Conservation (phyloP, 2,113 vertebrate genomes). For the Odontophorus gujanensis region DNA sequence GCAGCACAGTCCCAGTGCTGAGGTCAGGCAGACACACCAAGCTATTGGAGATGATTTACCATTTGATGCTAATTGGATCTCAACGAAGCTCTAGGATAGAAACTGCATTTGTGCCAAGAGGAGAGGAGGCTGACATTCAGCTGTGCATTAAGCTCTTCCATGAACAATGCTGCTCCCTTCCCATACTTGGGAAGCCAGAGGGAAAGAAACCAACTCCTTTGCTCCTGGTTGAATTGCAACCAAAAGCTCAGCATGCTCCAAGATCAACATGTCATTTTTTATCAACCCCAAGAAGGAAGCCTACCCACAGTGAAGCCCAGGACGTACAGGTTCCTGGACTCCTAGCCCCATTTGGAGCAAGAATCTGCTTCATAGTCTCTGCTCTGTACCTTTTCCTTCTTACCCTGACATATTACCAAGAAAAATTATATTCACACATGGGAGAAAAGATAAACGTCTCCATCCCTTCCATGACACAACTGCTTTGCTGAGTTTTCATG, state of each 20-base stretch:
- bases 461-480: background rate
- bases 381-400: background rate
- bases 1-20: background rate
- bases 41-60: background rate
- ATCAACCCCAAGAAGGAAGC: background rate
- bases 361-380: background rate
- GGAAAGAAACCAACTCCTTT: background rate
- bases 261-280: background rate
- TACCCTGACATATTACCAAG: background rate
- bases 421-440: background rate
- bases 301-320: no score
- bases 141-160: accelerated
- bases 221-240: background rate
- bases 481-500: background rate
- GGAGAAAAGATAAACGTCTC: background rate
- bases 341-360: background rate
- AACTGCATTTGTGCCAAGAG: background rate
- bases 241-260: background rate
- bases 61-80: background rate
- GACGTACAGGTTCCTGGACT: background rate
- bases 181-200: background rate
- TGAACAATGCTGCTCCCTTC: background rate
- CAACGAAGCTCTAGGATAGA: background rate
- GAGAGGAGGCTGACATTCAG: accelerated
- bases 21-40: background rate